Evolutionary conservation across 2,888 invertebrate species (phyloP).

Genomic region (Drosophila ochracea): DNA sequence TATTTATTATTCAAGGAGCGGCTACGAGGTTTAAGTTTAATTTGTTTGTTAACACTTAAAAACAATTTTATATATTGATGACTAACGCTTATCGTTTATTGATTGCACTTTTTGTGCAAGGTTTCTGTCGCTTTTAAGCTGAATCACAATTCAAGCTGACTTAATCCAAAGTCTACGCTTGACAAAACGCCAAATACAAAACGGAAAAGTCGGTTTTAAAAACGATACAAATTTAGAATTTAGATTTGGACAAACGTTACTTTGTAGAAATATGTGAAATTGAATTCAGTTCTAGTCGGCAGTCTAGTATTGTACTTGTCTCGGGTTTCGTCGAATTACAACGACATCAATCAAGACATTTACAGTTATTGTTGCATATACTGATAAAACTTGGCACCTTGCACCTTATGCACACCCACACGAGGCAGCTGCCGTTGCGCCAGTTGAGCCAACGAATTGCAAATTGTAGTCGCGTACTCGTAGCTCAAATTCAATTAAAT

Average conservation of each 20-base stretch:
- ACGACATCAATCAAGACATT: slow-evolving; percentile 42
- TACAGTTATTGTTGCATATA: slow-evolving; percentile 13
- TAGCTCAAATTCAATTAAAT: slow-evolving; percentile 53
- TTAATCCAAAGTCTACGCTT: too few relatives aligned
- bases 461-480: slow-evolving; percentile 35
- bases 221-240: neutral
- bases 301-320: slow-evolving; percentile 19
- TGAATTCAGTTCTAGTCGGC: slow-evolving; percentile 13
- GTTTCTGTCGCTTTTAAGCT: too few relatives aligned
- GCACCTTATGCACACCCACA: slow-evolving; percentile 29
- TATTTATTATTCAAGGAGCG: neutral
- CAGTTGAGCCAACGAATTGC: slow-evolving; percentile 25
- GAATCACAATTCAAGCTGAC: too few relatives aligned
- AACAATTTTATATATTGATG: neutral
- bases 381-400: slow-evolving; percentile 48
- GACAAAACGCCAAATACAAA: too few relatives aligned
- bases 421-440: neutral
- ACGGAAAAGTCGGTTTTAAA: neutral
- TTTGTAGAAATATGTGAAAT: slow-evolving; percentile 1
- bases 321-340: slow-evolving; percentile 24
- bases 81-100: slow-evolving; percentile 3
- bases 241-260: neutral
- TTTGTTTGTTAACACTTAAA: slow-evolving; percentile 7
- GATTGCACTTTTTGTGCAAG: neutral
- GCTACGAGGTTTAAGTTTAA: neutral